Percentiles rank a stretch among this genome's conserved stretches.
phyloP scores from a whole-genome alignment of 1,140 invertebrate genomes.

The Anastrepha ludens region DNA sequence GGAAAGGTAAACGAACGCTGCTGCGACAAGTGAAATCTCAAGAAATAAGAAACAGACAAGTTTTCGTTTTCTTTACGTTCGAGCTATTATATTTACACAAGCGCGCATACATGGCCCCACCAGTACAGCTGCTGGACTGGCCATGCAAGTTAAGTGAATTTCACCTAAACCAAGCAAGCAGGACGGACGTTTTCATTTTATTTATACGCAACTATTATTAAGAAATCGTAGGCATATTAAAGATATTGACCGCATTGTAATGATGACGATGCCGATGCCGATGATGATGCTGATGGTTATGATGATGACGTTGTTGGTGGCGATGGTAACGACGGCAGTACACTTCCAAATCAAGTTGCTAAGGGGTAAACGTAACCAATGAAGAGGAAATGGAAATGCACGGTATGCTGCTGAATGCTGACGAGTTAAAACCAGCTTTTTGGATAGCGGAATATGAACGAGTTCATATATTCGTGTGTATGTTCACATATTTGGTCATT shows the following conservation, averaged over 20 bases:
- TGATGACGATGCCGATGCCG: background rate
- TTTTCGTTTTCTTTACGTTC: background rate
- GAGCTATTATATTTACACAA: background rate
- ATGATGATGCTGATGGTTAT: background rate
- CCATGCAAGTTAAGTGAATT: background rate
- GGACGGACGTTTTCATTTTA: background rate
- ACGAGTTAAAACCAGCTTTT: background rate
- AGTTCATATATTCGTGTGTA: background rate
- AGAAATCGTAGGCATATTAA: slow-evolving; percentile 17
- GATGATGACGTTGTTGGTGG: background rate
- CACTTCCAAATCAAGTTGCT: background rate
- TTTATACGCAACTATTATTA: slow-evolving; percentile 42
- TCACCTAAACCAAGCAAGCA: slow-evolving; percentile 33
- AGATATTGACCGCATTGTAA: slow-evolving; percentile 30
- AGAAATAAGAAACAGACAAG: slow-evolving; percentile 12
- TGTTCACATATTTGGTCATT: slow-evolving; percentile 14
- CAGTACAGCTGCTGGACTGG: slow-evolving; percentile 8
- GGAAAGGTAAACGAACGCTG: slow-evolving; percentile 4
- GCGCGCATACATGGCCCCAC: background rate
- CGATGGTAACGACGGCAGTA: background rate
- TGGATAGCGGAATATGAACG: slow-evolving; percentile 3
- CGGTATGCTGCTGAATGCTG: background rate
- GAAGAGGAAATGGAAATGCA: slow-evolving; percentile 17
- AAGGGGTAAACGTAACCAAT: background rate
- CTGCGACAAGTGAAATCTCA: slow-evolving; percentile 22